Evolutionary conservation across 2,797 vertebrate species (phyloP).

Genomic region (Spondyliosoma cantharus): DNA sequence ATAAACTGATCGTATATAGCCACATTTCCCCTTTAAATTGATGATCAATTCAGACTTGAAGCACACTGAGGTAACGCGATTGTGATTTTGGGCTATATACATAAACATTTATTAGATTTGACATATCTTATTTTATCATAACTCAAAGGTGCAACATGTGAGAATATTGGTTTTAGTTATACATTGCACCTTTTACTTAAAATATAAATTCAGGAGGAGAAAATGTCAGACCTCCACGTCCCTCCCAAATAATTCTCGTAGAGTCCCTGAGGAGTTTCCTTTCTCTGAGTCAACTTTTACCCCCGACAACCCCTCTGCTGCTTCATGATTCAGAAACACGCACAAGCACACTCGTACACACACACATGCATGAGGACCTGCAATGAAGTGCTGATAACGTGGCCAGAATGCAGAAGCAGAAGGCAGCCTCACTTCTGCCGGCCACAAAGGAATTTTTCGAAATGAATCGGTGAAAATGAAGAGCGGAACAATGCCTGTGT

Average conservation of each 20-base stretch:
- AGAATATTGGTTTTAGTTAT: no score
- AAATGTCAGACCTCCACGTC: not conserved
- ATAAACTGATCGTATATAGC: no score
- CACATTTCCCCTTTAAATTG: no score
- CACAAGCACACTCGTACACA: not conserved
- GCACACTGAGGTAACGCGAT: no score
- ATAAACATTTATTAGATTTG: no score
- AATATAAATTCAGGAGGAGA: no score
- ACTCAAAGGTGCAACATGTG: no score
- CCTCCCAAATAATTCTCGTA: not conserved
- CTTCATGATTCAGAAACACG: slow-evolving; percentile 12
- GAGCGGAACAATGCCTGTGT: slow-evolving; percentile 38
- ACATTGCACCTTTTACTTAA: no score
- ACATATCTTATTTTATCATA: no score
- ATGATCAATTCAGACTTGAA: no score
- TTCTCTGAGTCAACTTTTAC: slow-evolving; percentile 12
- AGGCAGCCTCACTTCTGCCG: slow-evolving; percentile 24
- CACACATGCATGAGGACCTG: slow-evolving; percentile 21
- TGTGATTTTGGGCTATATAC: no score
- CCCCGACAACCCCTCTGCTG: slow-evolving; percentile 10
- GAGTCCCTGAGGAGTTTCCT: not conserved
- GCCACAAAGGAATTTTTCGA: slow-evolving; percentile 29
- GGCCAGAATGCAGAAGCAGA: slow-evolving; percentile 47
- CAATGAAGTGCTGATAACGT: slow-evolving; percentile 32
- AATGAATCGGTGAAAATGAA: slow-evolving; percentile 43